phyloP scores from a whole-genome alignment of 2,113 vertebrate genomes.

The Erythrocercus mccallii region DNA sequence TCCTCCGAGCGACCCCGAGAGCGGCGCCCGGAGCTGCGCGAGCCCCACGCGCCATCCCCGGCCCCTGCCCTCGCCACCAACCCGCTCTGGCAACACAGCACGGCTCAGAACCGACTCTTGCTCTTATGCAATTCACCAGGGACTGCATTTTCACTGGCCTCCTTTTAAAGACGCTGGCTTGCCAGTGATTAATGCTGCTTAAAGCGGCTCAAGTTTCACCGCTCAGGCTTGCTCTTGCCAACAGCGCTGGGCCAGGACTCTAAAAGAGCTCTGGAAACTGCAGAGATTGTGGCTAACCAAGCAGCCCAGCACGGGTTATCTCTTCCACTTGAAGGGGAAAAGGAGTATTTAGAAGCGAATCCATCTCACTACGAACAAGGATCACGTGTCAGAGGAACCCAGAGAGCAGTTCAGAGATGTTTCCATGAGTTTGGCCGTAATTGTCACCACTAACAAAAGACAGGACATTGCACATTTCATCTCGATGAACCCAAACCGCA shows the following conservation, averaged over 20 bases:
- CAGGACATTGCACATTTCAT: not conserved
- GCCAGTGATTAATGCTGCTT: slow-evolving; percentile 77
- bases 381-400: not conserved
- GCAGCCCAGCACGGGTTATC: not conserved
- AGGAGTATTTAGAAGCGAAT: not conserved
- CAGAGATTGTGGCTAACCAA: slow-evolving; percentile 30
- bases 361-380: not conserved
- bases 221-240: slow-evolving; percentile 71
- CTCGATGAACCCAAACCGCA: not conserved
- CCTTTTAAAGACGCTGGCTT: slow-evolving; percentile 64
- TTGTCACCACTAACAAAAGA: not conserved
- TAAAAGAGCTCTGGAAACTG: slow-evolving; percentile 58
- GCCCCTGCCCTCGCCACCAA: not conserved
- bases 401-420: not conserved
- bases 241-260: slow-evolving; percentile 42
- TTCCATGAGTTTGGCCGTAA: not conserved
- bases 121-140: slow-evolving; percentile 73
- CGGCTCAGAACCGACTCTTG: slow-evolving; percentile 53
- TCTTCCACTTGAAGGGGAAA: not conserved
- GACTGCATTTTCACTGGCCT: slow-evolving; percentile 70
- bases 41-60: not conserved
- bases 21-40: not conserved
- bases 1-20: not conserved
- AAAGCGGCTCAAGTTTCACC: slow-evolving; percentile 79
- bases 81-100: slow-evolving; percentile 42